Evolutionary conservation across 2,797 vertebrate genomes (phyloP).

Genomic region (Thripadectes ignobilis): DNA sequence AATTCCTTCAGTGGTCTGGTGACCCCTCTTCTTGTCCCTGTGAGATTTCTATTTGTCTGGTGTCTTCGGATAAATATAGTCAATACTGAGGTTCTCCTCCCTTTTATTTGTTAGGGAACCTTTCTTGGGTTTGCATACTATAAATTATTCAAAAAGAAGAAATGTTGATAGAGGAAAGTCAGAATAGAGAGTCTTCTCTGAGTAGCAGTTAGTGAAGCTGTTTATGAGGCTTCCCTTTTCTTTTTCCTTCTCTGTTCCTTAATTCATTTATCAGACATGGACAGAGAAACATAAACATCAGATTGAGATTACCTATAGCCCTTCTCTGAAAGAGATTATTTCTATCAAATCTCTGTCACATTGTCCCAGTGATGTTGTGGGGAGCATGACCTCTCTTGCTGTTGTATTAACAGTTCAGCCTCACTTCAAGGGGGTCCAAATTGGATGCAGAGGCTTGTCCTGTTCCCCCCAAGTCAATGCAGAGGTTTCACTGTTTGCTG

Average conservation of each 20-base stretch:
- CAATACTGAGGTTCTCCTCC: neutral
- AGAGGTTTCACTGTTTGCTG: neutral
- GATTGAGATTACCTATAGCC: neutral
- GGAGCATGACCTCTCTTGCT: neutral
- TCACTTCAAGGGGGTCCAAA: accelerated
- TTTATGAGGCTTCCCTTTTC: neutral
- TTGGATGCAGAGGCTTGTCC: neutral
- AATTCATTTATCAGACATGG: neutral
- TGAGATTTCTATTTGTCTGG: neutral
- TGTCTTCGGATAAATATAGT: neutral
- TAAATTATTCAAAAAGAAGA: neutral
- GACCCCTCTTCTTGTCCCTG: neutral
- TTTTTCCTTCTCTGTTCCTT: neutral
- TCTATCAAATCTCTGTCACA: neutral
- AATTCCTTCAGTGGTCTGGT: neutral
- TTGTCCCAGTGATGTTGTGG: neutral
- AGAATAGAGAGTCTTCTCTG: neutral
- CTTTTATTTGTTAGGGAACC: neutral
- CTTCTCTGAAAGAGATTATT: neutral
- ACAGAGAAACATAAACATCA: neutral
- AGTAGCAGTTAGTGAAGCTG: neutral
- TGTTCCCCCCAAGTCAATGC: neutral
- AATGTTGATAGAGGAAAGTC: neutral
- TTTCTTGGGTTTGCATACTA: neutral
- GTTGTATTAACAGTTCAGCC: neutral